Evolutionary conservation across 1,140 invertebrate genomes (phyloP).

Genomic region (Nylanderia fulva): DNA sequence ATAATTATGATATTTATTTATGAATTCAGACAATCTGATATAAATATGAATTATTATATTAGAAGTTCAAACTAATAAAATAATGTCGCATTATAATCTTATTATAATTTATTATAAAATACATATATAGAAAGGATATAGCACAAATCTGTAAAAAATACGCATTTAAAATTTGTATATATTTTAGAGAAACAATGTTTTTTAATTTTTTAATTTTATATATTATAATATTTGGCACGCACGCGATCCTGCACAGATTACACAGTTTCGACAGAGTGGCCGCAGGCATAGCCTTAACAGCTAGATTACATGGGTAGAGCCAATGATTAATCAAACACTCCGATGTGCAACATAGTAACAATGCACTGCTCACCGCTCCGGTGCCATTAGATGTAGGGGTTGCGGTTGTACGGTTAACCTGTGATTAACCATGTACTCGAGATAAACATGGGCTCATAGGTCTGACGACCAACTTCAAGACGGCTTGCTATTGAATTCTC

Average conservation of each 20-base stretch:
- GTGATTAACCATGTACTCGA: constrained; percentile 75
- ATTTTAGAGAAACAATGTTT: not conserved
- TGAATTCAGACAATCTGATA: not conserved
- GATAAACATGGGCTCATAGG: constrained; percentile 70
- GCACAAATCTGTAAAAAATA: not conserved
- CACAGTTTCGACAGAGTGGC: not conserved
- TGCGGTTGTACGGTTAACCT: constrained; percentile 74
- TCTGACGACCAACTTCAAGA: constrained; percentile 67
- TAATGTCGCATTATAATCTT: not conserved
- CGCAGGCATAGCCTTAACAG: constrained; percentile 72
- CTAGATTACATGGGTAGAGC: constrained; percentile 75
- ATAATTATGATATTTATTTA: not conserved
- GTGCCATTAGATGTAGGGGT: constrained; percentile 74
- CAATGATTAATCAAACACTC: constrained; percentile 80
- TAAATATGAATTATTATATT: not conserved
- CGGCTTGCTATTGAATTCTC: constrained; percentile 51
- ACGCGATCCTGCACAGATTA: not conserved
- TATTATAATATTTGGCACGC: not conserved
- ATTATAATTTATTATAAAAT: not conserved
- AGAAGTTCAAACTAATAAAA: not conserved
- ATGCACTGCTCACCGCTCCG: constrained; percentile 73
- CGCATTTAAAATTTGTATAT: not conserved
- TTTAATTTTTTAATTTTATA: not conserved
- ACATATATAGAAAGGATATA: too few species aligned
- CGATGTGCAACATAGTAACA: constrained; percentile 74